Percentiles rank a stretch among this genome's conserved stretches.
phyloP scores from a whole-genome alignment of 2,113 vertebrate species.

The Sorex araneus region DNA sequence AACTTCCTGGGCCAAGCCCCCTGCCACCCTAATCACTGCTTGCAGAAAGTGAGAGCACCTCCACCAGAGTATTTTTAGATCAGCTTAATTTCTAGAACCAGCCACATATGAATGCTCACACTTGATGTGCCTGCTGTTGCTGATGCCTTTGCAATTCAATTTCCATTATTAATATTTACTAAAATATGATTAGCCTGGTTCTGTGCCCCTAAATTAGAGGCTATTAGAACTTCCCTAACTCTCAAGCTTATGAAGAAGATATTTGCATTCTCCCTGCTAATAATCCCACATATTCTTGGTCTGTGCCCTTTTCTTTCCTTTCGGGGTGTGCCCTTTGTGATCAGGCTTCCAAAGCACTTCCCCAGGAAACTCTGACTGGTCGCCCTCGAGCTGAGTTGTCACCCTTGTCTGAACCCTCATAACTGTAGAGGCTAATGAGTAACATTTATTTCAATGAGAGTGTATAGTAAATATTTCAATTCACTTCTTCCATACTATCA shows the following conservation, averaged over 20 bases:
- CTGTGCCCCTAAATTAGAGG: neutral
- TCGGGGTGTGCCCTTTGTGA: neutral
- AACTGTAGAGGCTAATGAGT: neutral
- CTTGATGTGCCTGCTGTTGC: neutral
- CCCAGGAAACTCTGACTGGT: neutral
- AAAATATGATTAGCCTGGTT: constrained; percentile 54
- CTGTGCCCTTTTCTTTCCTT: neutral
- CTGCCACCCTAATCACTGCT: constrained; percentile 42
- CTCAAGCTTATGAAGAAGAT: neutral
- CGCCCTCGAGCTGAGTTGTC: neutral
- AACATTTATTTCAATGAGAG: neutral
- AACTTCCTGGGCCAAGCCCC: constrained; percentile 24
- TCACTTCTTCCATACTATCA: neutral
- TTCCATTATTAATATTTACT: constrained; percentile 73
- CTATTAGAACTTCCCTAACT: constrained; percentile 37
- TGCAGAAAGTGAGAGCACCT: constrained; percentile 46
- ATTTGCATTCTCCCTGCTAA: neutral
- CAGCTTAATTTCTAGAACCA: constrained; percentile 62
- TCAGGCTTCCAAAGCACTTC: neutral
- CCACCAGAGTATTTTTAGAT: constrained; percentile 65
- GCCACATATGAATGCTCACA: neutral
- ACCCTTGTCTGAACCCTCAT: neutral
- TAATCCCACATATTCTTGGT: neutral
- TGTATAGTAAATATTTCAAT: constrained; percentile 11
- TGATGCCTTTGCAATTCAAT: constrained; percentile 40